A percentile compares a stretch with the other conserved stretches of the same genome.
phyloP scores from a whole-genome alignment of 1,140 invertebrate species.

The Trichonephila inaurata region DNA sequence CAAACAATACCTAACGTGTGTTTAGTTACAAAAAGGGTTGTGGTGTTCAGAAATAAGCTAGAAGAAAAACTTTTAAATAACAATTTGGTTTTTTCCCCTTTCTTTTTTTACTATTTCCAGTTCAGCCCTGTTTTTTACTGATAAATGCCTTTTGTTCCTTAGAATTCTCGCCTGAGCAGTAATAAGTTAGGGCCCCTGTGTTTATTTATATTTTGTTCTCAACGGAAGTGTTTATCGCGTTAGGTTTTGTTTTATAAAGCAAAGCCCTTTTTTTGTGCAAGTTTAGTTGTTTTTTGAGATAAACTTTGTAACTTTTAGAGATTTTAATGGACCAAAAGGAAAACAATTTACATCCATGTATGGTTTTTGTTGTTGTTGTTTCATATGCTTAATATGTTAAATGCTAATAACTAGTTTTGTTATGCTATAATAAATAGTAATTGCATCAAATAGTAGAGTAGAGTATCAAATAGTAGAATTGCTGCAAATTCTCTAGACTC shows the following conservation, averaged over 20 bases:
- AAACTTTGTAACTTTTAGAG: too few species aligned
- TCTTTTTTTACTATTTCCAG: neutral
- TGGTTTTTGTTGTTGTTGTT: too few species aligned
- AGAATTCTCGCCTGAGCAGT: neutral
- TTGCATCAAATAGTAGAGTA: too few species aligned
- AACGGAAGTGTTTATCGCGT: neutral
- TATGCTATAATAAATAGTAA: too few species aligned
- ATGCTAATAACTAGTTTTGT: too few species aligned
- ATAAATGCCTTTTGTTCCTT: neutral
- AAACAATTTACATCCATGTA: too few species aligned
- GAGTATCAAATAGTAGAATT: too few species aligned
- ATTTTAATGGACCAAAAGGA: too few species aligned
- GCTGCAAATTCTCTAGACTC: too few species aligned
- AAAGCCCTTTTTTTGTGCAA: neutral
- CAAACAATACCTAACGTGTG: neutral
- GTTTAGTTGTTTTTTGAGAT: too few species aligned
- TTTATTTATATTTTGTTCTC: neutral
- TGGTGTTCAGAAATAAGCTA: neutral
- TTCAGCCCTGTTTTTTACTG: neutral
- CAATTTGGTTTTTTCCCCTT: neutral
- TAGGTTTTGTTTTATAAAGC: neutral
- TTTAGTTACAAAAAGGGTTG: conserved; percentile 9
- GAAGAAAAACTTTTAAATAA: neutral
- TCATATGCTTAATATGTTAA: too few species aligned
- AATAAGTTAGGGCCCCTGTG: neutral